Conservation (phyloP, 2,113 vertebrate genomes). For the Psilopsiagon aymara region DNA sequence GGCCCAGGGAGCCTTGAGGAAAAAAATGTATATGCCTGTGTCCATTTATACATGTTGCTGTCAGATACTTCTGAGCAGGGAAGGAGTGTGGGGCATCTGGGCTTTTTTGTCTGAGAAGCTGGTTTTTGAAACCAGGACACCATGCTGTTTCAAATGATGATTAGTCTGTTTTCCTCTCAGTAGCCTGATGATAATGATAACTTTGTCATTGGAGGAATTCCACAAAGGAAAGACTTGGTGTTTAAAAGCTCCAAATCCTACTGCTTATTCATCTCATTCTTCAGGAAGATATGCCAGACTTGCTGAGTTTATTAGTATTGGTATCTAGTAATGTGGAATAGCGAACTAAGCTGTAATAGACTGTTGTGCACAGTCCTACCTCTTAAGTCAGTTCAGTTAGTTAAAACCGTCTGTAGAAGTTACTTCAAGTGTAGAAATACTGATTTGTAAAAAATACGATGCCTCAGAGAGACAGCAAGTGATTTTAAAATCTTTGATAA, state of each 20-base stretch:
- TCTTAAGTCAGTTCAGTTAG: neutral
- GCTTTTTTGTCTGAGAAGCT: neutral
- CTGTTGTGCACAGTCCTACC: neutral
- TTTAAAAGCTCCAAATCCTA: neutral
- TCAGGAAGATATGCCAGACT: neutral
- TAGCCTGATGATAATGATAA: neutral
- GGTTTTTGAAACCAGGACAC: neutral
- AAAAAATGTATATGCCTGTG: neutral
- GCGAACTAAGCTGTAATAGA: neutral
- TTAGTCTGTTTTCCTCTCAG: neutral
- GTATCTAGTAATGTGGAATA: neutral
- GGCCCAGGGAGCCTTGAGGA: neutral
- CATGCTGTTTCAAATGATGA: neutral
- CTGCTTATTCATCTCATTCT: neutral
- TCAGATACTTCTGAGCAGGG: neutral
- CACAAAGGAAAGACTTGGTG: neutral
- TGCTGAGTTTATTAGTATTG: neutral
- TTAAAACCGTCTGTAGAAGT: neutral
- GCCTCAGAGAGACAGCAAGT: neutral
- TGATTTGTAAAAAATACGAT: neutral
- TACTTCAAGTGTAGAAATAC: neutral
- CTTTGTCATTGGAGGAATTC: neutral
- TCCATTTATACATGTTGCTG: neutral
- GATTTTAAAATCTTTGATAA: neutral
- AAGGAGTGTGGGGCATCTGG: neutral